phyloP scores from a whole-genome alignment of 2,888 invertebrate genomes.

The Caenorhabditis afra region DNA sequence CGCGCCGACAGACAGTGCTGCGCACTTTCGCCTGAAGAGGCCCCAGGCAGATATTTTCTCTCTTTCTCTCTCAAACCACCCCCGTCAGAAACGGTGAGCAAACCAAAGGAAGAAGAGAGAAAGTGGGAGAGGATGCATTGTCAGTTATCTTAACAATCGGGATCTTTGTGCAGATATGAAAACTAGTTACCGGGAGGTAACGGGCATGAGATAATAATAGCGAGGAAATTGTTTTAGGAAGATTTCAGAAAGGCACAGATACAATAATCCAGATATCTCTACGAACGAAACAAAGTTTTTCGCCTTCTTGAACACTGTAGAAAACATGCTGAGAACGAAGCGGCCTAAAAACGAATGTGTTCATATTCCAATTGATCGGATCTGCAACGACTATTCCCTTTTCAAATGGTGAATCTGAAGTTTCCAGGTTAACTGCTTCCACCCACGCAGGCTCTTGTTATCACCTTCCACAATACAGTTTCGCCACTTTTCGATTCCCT shows the following conservation, averaged over 20 bases:
- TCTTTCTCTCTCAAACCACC: conserved; percentile 48
- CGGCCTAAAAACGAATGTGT: too few relatives aligned
- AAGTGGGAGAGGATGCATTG: conserved; percentile 26
- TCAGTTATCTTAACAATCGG: conserved; percentile 50
- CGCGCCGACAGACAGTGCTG: conserved; percentile 38
- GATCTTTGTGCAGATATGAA: conserved; percentile 19
- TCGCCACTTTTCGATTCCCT: not conserved
- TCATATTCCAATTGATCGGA: too few relatives aligned
- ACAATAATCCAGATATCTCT: not conserved
- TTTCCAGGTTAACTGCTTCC: not conserved
- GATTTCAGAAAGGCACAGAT: too few relatives aligned
- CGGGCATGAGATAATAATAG: not conserved
- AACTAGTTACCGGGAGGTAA: conserved; percentile 28
- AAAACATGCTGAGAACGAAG: too few relatives aligned
- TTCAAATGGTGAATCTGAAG: too few relatives aligned
- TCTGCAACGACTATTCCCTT: too few relatives aligned
- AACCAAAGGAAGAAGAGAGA: conserved; percentile 23
- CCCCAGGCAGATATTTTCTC: conserved; percentile 52
- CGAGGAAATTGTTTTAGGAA: too few relatives aligned
- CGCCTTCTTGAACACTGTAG: too few relatives aligned
- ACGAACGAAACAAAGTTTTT: too few relatives aligned
- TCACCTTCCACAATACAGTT: not conserved
- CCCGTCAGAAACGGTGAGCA: conserved; percentile 56
- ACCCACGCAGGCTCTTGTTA: not conserved
- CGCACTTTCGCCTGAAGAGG: conserved; percentile 57